These are phyloP conservation scores for Ptiloglossa arizonensis DNA, from an alignment of 1,140 invertebrate species.

Conservation along the genomic window DNA sequence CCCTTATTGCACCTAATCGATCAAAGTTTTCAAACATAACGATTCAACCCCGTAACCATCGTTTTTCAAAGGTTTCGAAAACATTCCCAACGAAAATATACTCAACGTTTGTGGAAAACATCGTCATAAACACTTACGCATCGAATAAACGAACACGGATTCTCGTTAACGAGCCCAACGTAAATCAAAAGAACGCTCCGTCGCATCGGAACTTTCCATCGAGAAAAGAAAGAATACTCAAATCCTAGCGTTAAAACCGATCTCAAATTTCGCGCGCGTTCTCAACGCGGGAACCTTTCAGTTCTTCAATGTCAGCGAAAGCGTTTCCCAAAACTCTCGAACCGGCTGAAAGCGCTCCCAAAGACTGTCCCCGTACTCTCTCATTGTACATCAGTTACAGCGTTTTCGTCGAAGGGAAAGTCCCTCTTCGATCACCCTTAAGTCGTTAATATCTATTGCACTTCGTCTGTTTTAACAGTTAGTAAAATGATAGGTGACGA, in stretches of 20 bases:
- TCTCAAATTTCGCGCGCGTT: too few relatives aligned
- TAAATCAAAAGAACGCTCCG: not conserved
- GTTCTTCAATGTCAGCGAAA: conserved; percentile 48
- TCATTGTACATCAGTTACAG: conserved; percentile 38
- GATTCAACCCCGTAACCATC: not conserved
- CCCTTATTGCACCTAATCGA: not conserved
- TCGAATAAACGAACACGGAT: not conserved
- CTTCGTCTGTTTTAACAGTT: conserved; percentile 29
- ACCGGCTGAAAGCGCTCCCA: not conserved
- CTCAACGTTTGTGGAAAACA: not conserved
- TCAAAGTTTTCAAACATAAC: conserved; percentile 21
- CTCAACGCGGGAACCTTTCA: not conserved
- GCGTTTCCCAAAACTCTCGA: not conserved
- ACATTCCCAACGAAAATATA: not conserved
- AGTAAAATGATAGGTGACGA: not conserved
- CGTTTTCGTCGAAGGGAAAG: conserved; percentile 11
- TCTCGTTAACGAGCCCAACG: not conserved
- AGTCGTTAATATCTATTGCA: conserved; percentile 46
- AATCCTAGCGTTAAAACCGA: not conserved
- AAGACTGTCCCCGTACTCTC: not conserved
- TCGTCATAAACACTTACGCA: not conserved
- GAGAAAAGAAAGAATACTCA: conserved; percentile 1
- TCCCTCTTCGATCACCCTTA: conserved; percentile 25
- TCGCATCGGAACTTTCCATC: too few relatives aligned
- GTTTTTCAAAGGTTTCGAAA: not conserved